A percentile compares a stretch with the other conserved stretches of the same genome.
Evolutionary conservation across 1,140 invertebrate genomes (phyloP).

Genomic region (Lepidotrigona ventralis): DNA sequence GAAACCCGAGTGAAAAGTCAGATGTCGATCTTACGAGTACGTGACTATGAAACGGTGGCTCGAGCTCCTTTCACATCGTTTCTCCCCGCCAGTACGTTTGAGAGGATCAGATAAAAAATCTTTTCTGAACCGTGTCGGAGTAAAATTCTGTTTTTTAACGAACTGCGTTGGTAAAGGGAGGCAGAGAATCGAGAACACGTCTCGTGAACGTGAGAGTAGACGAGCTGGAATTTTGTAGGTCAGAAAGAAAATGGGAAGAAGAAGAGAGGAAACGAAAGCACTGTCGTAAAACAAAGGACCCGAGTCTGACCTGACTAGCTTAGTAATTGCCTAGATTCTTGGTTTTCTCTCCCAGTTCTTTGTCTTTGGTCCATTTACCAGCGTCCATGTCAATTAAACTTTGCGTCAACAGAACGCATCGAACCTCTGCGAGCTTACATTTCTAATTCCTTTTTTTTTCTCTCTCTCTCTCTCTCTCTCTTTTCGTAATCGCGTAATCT

Average conservation of each 20-base stretch:
- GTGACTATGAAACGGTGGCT: not conserved
- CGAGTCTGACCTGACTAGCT: conserved; percentile 34
- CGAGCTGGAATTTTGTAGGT: conserved; percentile 48
- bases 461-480: no score
- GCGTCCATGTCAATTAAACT: not conserved
- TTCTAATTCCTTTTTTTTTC: not conserved
- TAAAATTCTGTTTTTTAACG: conserved; percentile 38
- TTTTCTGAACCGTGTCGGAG: not conserved
- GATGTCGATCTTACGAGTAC: not conserved
- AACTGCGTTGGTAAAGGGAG: conserved; percentile 24
- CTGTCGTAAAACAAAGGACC: conserved; percentile 56
- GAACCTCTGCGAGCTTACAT: not conserved
- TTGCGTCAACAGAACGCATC: not conserved
- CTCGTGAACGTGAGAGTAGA: conserved; percentile 35
- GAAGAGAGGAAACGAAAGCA: conserved; percentile 12
- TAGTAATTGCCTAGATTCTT: conserved; percentile 59
- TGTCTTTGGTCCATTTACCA: conserved; percentile 2
- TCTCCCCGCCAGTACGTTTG: not conserved
- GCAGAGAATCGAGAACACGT: conserved; percentile 31
- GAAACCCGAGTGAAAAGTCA: not conserved
- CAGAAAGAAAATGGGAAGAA: conserved; percentile 28
- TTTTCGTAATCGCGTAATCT: not conserved
- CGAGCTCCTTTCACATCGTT: not conserved
- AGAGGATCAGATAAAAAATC: not conserved
- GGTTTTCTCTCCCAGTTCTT: conserved; percentile 17